A percentile compares a stretch with the other conserved stretches of the same genome.
phyloP scores from a whole-genome alignment of 2,113 vertebrate genomes.

The Hemiprocne comata region DNA sequence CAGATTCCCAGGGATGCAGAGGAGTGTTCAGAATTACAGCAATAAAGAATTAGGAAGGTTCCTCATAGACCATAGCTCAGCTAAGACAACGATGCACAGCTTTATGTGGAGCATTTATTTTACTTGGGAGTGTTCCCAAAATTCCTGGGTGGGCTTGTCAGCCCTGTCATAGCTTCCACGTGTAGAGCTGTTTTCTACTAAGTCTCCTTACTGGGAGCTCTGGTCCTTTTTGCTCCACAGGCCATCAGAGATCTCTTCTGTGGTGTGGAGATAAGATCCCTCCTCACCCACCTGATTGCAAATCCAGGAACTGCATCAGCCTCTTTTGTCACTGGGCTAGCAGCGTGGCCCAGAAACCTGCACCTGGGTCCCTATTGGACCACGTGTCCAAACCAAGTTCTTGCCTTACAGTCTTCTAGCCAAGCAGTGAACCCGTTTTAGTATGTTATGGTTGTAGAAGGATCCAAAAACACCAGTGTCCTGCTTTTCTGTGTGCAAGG shows the following conservation, averaged over 20 bases:
- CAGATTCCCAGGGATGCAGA: not conserved
- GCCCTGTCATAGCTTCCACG: not conserved
- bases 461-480: accelerated
- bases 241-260: not conserved
- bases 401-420: not conserved
- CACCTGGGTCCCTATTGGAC: accelerated
- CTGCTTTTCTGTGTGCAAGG: not conserved
- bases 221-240: not conserved
- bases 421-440: not conserved
- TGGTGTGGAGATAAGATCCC: not conserved
- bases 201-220: not conserved
- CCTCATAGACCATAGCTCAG: not conserved
- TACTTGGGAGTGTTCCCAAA: not conserved
- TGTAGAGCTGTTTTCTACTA: not conserved
- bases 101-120: not conserved
- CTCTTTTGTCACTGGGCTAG: not conserved
- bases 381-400: not conserved
- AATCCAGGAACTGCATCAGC: not conserved
- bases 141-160: not conserved
- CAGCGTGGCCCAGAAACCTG: not conserved
- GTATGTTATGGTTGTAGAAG: accelerated
- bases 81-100: not conserved
- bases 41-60: not conserved
- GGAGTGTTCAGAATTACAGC: not conserved
- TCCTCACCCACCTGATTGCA: not conserved